A percentile compares a stretch with the other conserved stretches of the same genome.
Evolutionary conservation across 2,113 vertebrate species (phyloP).

Genomic region (human): GRCh38 chr9:71982001-71982500

Average conservation of each 20-base stretch:
- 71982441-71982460: constrained; percentile 14
- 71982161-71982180: neutral
- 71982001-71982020: neutral
- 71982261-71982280: neutral
- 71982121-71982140: constrained; percentile 9
- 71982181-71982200: neutral
- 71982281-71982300: neutral
- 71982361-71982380: neutral
- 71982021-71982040: neutral
- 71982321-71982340: neutral
- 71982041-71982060: neutral
- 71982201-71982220: neutral
- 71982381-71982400: neutral
- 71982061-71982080: neutral
- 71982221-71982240: neutral
- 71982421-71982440: neutral
- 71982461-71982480: neutral
- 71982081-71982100: neutral
- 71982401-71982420: neutral
- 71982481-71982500: neutral
- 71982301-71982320: neutral
- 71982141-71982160: neutral
- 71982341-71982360: neutral
- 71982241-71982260: neutral
- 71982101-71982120: neutral